phyloP scores from a whole-genome alignment of 2,113 vertebrate genomes.

The Rhabdornis inornatus region DNA sequence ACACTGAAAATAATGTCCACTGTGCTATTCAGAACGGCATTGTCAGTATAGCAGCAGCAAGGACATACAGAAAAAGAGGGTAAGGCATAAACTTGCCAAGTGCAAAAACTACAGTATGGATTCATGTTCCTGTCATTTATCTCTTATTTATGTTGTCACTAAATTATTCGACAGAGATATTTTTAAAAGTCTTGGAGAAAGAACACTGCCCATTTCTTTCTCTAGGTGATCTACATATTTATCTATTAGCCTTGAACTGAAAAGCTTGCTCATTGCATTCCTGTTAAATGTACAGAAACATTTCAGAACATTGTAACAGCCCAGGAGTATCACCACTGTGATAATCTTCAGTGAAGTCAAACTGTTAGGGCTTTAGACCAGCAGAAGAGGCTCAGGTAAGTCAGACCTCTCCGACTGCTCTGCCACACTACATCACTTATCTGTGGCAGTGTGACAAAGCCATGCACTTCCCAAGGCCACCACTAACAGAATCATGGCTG shows the following conservation, averaged over 20 bases:
- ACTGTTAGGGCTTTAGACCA: not conserved
- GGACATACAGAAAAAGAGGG: not conserved
- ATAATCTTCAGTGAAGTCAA: not conserved
- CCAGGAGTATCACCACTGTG: not conserved
- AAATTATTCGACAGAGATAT: not conserved
- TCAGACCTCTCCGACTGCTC: not conserved
- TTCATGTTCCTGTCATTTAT: not conserved
- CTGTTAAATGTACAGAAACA: not conserved
- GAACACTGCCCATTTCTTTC: not conserved
- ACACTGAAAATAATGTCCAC: not conserved
- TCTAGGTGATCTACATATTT: not conserved
- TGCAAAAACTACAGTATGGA: not conserved
- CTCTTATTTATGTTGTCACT: not conserved
- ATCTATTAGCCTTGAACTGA: not conserved
- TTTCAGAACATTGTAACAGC: not conserved
- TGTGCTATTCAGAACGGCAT: not conserved
- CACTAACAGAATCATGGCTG: not conserved
- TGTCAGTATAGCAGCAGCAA: not conserved
- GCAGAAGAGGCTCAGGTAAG: not conserved
- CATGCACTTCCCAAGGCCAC: not conserved
- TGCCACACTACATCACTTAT: accelerated
- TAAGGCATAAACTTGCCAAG: not conserved
- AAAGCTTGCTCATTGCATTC: not conserved
- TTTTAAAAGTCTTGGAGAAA: not conserved
- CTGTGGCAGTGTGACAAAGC: not conserved